Percentiles rank a stretch among this genome's conserved stretches.
Conservation (phyloP, 2,113 vertebrate genomes). For the Garra rufa region DNA sequence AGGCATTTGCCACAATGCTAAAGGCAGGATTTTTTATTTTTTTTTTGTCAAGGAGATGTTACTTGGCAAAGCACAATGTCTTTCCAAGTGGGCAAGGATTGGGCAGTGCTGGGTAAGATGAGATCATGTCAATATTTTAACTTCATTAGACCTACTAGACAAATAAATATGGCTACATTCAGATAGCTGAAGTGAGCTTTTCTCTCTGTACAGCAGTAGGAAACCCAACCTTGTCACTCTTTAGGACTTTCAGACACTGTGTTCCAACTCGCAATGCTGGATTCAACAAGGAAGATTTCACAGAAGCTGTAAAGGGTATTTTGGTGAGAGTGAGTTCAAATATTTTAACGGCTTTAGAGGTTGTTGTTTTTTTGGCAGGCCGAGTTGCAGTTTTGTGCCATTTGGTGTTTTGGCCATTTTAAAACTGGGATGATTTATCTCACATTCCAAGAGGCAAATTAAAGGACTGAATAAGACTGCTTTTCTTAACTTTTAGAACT, state of each 20-base stretch:
- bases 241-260: slow-evolving; percentile 57
- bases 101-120: not conserved
- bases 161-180: slow-evolving; percentile 69
- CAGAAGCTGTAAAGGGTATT: slow-evolving; percentile 39
- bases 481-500: not conserved
- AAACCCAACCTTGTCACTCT: slow-evolving; percentile 43
- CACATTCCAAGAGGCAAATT: slow-evolving; percentile 23
- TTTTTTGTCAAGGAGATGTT: not conserved
- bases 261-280: too few relatives aligned
- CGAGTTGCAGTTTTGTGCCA: slow-evolving; percentile 53
- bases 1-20: not conserved
- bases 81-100: not conserved
- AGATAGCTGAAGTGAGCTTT: slow-evolving; percentile 64
- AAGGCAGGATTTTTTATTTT: not conserved
- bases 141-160: slow-evolving; percentile 37
- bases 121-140: slow-evolving; percentile 38
- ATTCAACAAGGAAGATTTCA: too few relatives aligned
- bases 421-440: not conserved
- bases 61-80: not conserved
- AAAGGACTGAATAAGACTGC: not conserved
- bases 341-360: slow-evolving; percentile 52
- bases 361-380: slow-evolving; percentile 12
- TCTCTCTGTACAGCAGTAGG: slow-evolving; percentile 52
- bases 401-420: slow-evolving; percentile 40
- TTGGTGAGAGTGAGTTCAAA: slow-evolving; percentile 39